phyloP scores from a whole-genome alignment of 2,797 vertebrate species.

The Hypotaenidia philippensis region DNA sequence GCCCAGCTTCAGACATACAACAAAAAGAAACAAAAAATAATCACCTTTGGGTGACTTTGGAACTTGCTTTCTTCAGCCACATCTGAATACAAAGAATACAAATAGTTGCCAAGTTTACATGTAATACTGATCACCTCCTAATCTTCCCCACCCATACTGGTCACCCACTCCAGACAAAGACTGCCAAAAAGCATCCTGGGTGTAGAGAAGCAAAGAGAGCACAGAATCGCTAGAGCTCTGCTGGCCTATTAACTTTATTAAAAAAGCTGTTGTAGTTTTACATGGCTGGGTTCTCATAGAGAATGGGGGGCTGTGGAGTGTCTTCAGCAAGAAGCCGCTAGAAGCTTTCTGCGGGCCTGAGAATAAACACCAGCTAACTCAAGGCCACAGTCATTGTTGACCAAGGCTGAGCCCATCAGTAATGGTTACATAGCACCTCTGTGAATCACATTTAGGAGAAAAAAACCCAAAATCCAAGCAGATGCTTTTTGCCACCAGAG shows the following conservation, averaged over 20 bases:
- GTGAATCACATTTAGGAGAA: too few species aligned
- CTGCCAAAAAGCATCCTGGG: neutral
- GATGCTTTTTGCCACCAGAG: too few species aligned
- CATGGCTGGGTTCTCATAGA: too few species aligned
- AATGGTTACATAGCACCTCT: too few species aligned
- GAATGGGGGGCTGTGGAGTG: too few species aligned
- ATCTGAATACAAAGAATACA: neutral
- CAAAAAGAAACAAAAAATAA: neutral
- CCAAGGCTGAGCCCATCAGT: too few species aligned
- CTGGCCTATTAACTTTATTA: neutral
- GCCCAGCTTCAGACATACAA: neutral
- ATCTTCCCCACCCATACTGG: neutral
- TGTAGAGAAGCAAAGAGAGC: accelerated
- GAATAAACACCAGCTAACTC: too few species aligned
- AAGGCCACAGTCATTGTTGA: too few species aligned
- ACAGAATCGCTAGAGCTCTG: neutral
- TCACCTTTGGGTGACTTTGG: neutral
- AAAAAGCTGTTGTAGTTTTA: too few species aligned
- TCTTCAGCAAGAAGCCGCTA: too few species aligned
- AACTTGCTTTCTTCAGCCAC: neutral
- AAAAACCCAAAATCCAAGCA: too few species aligned
- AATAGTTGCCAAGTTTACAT: neutral
- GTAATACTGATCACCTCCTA: neutral
- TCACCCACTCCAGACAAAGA: neutral
- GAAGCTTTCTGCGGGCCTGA: too few species aligned